A percentile compares a stretch with the other conserved stretches of the same genome.
These are phyloP conservation scores for Climacteris rufus DNA, from an alignment of 2,113 vertebrate genomes.

Conservation along the genomic window DNA sequence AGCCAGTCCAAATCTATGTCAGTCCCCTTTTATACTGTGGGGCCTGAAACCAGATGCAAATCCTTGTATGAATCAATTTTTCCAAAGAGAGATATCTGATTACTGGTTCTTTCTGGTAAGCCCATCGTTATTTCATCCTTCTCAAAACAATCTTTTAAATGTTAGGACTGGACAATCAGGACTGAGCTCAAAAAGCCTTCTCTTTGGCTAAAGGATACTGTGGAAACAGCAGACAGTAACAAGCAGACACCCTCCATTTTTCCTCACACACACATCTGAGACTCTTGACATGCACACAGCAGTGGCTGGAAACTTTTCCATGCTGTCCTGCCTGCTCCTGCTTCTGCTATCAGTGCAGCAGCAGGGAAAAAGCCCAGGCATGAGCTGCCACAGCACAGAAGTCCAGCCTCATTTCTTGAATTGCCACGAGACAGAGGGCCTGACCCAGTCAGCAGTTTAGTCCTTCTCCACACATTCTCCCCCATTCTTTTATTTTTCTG, in stretches of 20 bases:
- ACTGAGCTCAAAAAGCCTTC: not conserved
- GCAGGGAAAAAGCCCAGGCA: not conserved
- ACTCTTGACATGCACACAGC: not conserved
- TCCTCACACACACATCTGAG: not conserved
- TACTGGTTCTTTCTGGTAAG: not conserved
- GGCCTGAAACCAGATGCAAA: not conserved
- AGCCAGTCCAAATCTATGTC: not conserved
- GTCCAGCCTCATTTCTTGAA: not conserved
- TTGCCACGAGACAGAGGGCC: rapidly evolving
- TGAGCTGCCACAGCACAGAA: not conserved
- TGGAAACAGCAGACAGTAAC: not conserved
- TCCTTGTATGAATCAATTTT: not conserved
- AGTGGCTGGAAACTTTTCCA: not conserved
- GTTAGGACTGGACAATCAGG: not conserved
- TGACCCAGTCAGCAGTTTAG: not conserved
- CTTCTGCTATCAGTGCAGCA: not conserved
- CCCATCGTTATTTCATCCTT: not conserved
- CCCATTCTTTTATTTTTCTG: too few relatives aligned
- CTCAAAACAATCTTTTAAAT: not conserved
- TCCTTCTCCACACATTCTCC: not conserved
- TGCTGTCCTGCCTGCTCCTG: not conserved
- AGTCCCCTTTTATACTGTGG: not conserved
- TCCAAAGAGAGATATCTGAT: not conserved
- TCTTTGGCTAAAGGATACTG: not conserved
- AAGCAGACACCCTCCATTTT: not conserved